A percentile compares a stretch with the other conserved stretches of the same genome.
These are phyloP conservation scores for Phrynosoma platyrhinos DNA, from an alignment of 2,113 vertebrate species.

Conservation along the genomic window DNA sequence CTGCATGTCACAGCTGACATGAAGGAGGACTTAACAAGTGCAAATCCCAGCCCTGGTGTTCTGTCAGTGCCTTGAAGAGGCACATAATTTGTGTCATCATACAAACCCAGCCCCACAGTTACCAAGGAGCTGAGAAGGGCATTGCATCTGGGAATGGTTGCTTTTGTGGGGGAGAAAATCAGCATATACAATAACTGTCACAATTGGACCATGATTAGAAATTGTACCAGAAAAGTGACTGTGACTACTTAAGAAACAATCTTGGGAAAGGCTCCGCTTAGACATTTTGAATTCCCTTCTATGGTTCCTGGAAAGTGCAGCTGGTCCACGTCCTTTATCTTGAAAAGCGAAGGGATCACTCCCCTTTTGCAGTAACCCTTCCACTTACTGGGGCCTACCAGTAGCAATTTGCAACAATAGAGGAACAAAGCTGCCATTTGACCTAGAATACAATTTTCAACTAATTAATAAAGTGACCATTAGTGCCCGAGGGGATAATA, in stretches of 20 bases:
- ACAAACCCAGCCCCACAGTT: constrained; percentile 26
- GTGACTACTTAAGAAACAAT: constrained; percentile 68
- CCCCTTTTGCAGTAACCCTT: constrained; percentile 71
- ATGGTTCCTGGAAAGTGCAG: constrained; percentile 70
- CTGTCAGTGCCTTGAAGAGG: constrained; percentile 3
- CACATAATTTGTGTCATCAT: constrained; percentile 9
- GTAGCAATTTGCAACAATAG: constrained; percentile 77
- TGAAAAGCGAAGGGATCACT: constrained; percentile 75
- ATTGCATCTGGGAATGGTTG: constrained; percentile 54
- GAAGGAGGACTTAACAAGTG: not conserved
- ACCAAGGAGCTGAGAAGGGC: constrained; percentile 25
- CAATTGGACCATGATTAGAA: constrained; percentile 60
- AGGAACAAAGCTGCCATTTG: constrained; percentile 76
- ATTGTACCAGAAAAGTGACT: constrained; percentile 61
- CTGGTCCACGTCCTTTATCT: constrained; percentile 72
- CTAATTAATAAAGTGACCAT: constrained; percentile 82
- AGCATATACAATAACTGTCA: constrained; percentile 56
- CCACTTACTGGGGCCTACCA: constrained; percentile 75
- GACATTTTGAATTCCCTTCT: constrained; percentile 58
- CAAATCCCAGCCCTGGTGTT: not conserved
- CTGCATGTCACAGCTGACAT: not conserved
- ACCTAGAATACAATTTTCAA: constrained; percentile 80
- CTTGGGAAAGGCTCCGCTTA: constrained; percentile 63
- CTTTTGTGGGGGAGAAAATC: constrained; percentile 20
- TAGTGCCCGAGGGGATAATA: constrained; percentile 79